Evolutionary conservation across 2,113 vertebrate genomes (phyloP), one percentile per base, ranked within the genome.

Genomic region (Sinocyclocheilus rhinocerous): DNA sequence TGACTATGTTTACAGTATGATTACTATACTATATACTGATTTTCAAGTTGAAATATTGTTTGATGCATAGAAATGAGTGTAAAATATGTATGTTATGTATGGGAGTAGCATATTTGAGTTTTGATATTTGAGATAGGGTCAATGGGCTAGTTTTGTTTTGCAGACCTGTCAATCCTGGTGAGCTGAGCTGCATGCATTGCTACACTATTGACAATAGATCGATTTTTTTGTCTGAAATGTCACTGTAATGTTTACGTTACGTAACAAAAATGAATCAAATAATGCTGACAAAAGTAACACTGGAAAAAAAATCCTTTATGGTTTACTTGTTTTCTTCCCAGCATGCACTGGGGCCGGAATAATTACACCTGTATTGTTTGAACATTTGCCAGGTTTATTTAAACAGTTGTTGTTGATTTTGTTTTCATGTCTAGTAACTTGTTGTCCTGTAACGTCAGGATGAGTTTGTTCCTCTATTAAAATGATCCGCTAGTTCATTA

Each of bases 391-490:
- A 72, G 16, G 18, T 70, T 39, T 70, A 39, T 39, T 70, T 70
- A 70, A 39, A 70, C 67, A 20, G 69, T 42, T 72, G 15, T 69
- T 69, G 69, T 72, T 39, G 69, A 72, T 72, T 42, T 22, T 72
- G 69, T 72, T 72, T 36, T 72, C 36, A 42, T 42, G 36, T 39
- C 20, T 39, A 22, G 36, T 72, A 42, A 72, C 69, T 42, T 42
- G 1, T 42, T 72, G 36, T 42, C 36, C 39, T 72, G 36, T 42
- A 22, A 42, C 11, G 20, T 42, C 20, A 12, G 18, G 36, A 73
- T 73, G 20, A 72, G 36, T 72, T 72, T n/a, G 69, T 42, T 72
- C 9, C 10, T n/a, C 33, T 22, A 22, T 39, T 72, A 72, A 72
- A 42, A 72, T 72, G 9, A 12, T 42, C 69, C 0, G 20, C 36